phyloP scores from a whole-genome alignment of 2,113 vertebrate genomes.

The Beaufortia kweichowensis region DNA sequence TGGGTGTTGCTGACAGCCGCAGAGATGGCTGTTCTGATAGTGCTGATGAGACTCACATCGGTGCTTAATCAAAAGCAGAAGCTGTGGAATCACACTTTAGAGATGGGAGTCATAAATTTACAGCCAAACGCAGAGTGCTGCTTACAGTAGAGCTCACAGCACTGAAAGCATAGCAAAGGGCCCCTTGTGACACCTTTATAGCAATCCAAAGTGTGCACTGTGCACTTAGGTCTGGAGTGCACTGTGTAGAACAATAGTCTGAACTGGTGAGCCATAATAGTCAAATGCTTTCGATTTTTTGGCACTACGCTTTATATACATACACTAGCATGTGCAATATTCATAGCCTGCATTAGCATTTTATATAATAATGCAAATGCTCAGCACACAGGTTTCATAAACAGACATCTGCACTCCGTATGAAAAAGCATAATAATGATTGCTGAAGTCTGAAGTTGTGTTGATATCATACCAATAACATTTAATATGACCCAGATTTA shows the following conservation, averaged over 20 bases:
- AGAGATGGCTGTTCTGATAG: constrained; percentile 48
- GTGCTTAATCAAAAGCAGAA: constrained; percentile 54
- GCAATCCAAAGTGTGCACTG: constrained; percentile 3
- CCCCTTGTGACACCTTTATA: not conserved
- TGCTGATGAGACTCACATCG: constrained; percentile 48
- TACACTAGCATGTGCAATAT: not conserved
- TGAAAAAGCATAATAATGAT: constrained; percentile 8
- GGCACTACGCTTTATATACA: not conserved
- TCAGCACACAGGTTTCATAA: constrained; percentile 8
- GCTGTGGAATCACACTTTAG: constrained; percentile 40
- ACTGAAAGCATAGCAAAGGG: constrained; percentile 9
- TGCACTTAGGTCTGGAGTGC: constrained; percentile 17
- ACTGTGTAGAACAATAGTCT: constrained; percentile 19
- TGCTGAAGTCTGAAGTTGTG: not conserved
- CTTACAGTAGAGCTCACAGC: not conserved
- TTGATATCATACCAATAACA: constrained; percentile 19
- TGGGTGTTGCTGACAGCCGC: constrained; percentile 37
- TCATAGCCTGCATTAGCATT: not conserved
- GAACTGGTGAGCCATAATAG: not conserved
- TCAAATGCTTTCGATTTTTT: not conserved
- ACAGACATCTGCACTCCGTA: constrained; percentile 21
- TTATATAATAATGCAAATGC: constrained; percentile 28
- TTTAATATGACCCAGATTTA: constrained; percentile 25
- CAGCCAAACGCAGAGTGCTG: constrained; percentile 24
- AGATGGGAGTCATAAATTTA: constrained; percentile 47